Evolutionary conservation across 2,797 vertebrate species (phyloP), one percentile per base, ranked within the genome.

Genomic region (Arrhamphus sclerolepis): DNA sequence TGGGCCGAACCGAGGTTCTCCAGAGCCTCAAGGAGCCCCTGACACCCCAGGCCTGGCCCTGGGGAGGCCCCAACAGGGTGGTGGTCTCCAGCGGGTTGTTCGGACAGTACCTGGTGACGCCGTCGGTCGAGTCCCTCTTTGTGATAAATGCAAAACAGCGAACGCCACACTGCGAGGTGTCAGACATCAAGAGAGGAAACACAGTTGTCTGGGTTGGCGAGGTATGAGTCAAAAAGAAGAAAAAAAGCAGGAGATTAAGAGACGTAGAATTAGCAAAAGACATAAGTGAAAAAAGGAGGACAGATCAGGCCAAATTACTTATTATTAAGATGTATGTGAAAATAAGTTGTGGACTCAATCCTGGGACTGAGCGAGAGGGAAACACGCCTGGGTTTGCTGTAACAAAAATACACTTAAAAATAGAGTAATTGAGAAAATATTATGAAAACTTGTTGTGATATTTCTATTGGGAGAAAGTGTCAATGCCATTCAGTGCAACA

Each of bases 201-300:
- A 94, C 95, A 62, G 91, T 94, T 50, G 94, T 98, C 70, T 99
- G 97, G 97, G 95, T 99, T 2, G 97, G 95, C 1, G 97, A 99
- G 85, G 95, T 96, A 93, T 99, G 97, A 98, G 89, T 59, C 3
- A 47, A 78, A 77, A 47, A 70, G 34, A 71, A 42, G 53, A 21
- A 50, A 18, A 46, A 70, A 72, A 56, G 16, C 65, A 81, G 39
- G 18, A n/a, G 59, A 56, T 26, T 38, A 38, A 38, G 34, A 38
- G 34, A 38, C 13, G 19, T 69, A 73, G 66, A 46, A 75, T 66
- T 72, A 84, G 51, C 31, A 72, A 52, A 16, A 68, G 54, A 56
- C 7, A 5, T 41, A 54, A 94, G 94, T 75, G 20, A 21, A 47
- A 62, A 50, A 62, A 56, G 65, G 31, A 53, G 19, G 46, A 43